Base-by-base conservation (phyloP, 64 coral and sea anemone genomes). In the Pocillopora verrucosa region DNA sequence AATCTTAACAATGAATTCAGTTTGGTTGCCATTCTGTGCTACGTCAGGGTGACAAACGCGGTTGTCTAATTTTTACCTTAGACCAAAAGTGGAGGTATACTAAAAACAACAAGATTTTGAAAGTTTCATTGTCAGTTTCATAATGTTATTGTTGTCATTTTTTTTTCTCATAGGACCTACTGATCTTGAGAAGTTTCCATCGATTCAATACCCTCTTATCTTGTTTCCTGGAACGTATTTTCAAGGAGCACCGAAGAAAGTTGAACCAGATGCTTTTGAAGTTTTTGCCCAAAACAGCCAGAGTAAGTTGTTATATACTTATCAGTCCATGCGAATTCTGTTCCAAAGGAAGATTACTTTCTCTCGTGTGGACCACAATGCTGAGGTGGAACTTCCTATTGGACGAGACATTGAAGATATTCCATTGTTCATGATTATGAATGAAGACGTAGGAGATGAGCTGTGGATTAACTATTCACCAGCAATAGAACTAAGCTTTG, bases 391-490 rank as follows among this genome's bases (percentile, higher is more conserved):
- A 34, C 64, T 99, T 6, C 60, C 94, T 7, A 37, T 81, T 7
- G 97, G 97, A 16, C 88, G 94, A 78, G 97, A 99, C 61, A 86
- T 99, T 59, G 88, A 92, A 16, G 88, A 99, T 41, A 91, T 99
- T 74, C 72, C 90, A 26, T 74, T 78, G 25, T 95, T 87, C 51
- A 95, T 99, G 94, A 77, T 41, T 25, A 85, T 90, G 80, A 99
- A 99, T 65, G 87, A 85, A 61, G 88, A 95, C 26, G 57, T 99
- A 51, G 97, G 90, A 13, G 83, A 90, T 56, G 86, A 69, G 5
- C 24, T 99, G 22, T 99, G 97, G 97, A 95, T 93, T 17, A 99
- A 99, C 78, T 99, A 86, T 91, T 94, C 94, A 57, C 87, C 13
- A 56, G 86, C 94, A 24, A 95, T 99, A 77, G 64, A 99, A 14